Evolutionary conservation across 2,113 vertebrate species (phyloP).

Genomic region (Gadus macrocephalus): DNA sequence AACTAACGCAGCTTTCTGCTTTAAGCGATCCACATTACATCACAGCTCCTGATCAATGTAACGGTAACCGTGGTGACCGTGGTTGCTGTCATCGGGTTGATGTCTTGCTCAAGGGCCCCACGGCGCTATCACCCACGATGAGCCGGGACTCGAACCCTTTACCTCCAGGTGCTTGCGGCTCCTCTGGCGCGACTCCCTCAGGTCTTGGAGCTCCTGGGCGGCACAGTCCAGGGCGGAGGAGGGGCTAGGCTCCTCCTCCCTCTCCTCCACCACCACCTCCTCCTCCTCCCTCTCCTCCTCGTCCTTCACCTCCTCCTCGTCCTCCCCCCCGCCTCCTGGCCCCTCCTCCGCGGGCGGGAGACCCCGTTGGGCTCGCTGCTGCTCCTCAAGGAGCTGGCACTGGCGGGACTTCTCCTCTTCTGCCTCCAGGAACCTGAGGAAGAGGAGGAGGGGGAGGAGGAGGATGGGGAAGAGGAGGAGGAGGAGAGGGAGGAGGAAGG

Average conservation of each 20-base stretch:
- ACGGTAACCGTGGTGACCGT: too few relatives aligned
- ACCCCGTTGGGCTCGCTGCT: slow-evolving; percentile 44
- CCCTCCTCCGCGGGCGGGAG: slow-evolving; percentile 38
- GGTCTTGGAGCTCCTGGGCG: slow-evolving; percentile 63
- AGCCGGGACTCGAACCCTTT: neutral
- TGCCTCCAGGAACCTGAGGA: slow-evolving; percentile 52
- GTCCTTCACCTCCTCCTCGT: neutral
- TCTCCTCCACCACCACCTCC: neutral
- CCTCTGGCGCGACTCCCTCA: slow-evolving; percentile 54
- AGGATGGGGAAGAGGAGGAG: too few relatives aligned
- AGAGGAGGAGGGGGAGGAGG: neutral
- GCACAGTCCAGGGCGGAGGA: slow-evolving; percentile 58
- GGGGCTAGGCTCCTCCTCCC: neutral
- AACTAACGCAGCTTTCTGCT: too few relatives aligned
- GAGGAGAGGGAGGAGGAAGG: too few relatives aligned
- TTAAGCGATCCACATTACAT: too few relatives aligned
- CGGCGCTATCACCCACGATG: neutral
- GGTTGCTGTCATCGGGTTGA: neutral
- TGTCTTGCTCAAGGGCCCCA: neutral
- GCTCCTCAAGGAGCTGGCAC: slow-evolving; percentile 59
- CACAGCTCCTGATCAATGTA: too few relatives aligned
- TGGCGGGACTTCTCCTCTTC: slow-evolving; percentile 68
- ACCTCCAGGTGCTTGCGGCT: slow-evolving; percentile 66
- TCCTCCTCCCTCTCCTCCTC: neutral
- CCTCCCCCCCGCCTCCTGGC: neutral